phyloP scores from a whole-genome alignment of 2,888 invertebrate species.

The Megaustenia siamemsis region DNA sequence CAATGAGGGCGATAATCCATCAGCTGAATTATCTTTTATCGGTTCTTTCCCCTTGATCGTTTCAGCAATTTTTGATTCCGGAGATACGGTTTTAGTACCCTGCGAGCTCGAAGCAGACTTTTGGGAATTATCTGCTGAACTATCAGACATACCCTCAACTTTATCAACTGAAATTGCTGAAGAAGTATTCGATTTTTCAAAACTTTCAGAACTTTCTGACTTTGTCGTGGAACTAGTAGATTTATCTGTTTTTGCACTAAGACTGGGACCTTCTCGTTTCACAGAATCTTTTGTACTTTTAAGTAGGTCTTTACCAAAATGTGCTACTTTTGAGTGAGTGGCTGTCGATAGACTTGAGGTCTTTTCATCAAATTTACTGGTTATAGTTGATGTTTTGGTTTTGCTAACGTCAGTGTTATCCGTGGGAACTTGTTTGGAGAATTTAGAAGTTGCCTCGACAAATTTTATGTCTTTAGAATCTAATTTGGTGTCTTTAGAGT shows the following conservation, averaged over 20 bases:
- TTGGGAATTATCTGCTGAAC: not conserved
- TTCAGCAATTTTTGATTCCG: not conserved
- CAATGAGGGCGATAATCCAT: not conserved
- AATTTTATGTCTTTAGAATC: slow-evolving; percentile 28
- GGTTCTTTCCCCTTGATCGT: not conserved
- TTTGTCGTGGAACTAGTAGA: too few species aligned
- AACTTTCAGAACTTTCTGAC: too few species aligned
- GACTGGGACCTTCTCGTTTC: slow-evolving; percentile 31
- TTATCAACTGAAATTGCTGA: too few species aligned
- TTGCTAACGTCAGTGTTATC: too few species aligned
- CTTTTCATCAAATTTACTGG: not conserved
- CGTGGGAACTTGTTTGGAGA: too few species aligned
- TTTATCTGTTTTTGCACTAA: too few species aligned
- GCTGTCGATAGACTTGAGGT: not conserved
- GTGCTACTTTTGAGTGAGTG: slow-evolving; percentile 11
- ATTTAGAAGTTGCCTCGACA: too few species aligned
- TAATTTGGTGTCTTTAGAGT: not conserved
- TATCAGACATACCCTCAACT: too few species aligned
- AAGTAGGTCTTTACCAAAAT: slow-evolving; percentile 43
- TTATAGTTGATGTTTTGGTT: too few species aligned
- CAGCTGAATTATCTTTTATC: not conserved
- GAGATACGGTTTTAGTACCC: not conserved
- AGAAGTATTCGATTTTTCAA: too few species aligned
- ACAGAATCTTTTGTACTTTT: slow-evolving; percentile 27
- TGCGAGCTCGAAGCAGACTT: too few species aligned